These are phyloP conservation scores for Bradypodion ventrale DNA, from an alignment of 2,797 vertebrate genomes.

Conservation along the genomic window DNA sequence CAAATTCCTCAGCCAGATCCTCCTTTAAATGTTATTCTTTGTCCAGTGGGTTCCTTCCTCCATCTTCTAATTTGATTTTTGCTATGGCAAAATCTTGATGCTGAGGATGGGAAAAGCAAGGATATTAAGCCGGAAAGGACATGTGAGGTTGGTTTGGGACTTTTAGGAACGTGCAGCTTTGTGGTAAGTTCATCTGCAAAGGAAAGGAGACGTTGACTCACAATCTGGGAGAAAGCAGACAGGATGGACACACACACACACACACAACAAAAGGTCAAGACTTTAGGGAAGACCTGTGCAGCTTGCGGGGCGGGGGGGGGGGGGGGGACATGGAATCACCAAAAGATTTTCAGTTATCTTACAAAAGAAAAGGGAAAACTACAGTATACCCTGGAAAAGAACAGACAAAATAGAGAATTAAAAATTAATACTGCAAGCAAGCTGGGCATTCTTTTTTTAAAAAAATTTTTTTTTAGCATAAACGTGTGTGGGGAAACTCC, in stretches of 20 bases:
- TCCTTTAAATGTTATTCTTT: too few species aligned
- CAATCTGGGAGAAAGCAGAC: background rate
- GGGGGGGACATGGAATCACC: too few species aligned
- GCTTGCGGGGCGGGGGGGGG: too few species aligned
- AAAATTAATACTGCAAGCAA: background rate
- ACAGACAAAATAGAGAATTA: background rate
- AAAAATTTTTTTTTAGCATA: accelerated
- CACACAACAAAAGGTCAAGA: too few species aligned
- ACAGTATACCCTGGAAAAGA: too few species aligned
- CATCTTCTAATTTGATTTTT: too few species aligned
- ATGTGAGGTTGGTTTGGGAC: background rate
- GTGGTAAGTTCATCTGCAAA: too few species aligned
- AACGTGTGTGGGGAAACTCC: too few species aligned
- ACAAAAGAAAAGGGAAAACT: background rate
- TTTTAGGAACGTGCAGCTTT: background rate
- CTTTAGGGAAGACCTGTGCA: background rate
- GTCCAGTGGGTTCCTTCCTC: too few species aligned
- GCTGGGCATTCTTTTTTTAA: background rate
- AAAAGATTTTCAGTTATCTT: background rate
- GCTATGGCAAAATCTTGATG: too few species aligned
- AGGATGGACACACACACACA: too few species aligned
- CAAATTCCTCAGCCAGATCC: too few species aligned
- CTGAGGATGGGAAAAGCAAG: background rate
- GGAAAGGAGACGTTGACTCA: background rate
- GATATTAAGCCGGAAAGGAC: background rate